Conservation (phyloP, 2,888 invertebrate species). For the Rapana venosa region DNA sequence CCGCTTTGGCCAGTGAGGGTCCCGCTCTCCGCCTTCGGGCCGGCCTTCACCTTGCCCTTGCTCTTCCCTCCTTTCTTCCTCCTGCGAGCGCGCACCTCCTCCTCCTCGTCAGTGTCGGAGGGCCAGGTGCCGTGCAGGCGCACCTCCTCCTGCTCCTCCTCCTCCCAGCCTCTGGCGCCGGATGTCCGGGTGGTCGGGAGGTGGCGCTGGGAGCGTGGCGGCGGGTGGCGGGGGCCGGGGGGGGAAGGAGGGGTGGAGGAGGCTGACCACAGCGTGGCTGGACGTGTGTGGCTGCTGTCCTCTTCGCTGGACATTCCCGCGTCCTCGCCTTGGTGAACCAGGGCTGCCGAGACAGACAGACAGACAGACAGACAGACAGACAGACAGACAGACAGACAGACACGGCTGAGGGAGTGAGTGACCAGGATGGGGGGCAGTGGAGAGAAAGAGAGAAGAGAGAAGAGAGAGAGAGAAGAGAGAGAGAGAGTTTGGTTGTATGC, state of each 20-base stretch:
- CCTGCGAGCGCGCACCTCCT: constrained; percentile 35
- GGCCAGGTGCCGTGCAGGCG: constrained; percentile 45
- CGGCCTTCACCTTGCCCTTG: constrained; percentile 19
- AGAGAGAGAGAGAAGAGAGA: constrained; percentile 10
- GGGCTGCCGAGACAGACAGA: neutral
- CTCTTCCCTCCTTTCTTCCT: constrained; percentile 40
- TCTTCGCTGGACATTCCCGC: neutral
- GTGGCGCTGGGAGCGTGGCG: neutral
- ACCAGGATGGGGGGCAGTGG: neutral
- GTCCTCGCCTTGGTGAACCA: neutral
- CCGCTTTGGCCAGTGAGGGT: neutral
- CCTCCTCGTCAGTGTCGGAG: constrained; percentile 49
- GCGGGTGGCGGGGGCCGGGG: neutral
- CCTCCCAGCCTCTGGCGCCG: neutral
- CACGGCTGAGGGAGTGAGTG: neutral
- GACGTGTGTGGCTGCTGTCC: neutral
- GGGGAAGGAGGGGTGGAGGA: neutral
- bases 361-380: no score
- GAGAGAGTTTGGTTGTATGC: no score
- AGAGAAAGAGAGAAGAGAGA: neutral
- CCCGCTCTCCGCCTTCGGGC: neutral
- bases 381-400: neutral
- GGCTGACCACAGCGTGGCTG: neutral
- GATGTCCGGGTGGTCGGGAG: neutral
- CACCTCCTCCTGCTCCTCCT: constrained; percentile 29